Base-by-base conservation (phyloP, 2,113 vertebrate species). In the Peromyscus maniculatus region DNA sequence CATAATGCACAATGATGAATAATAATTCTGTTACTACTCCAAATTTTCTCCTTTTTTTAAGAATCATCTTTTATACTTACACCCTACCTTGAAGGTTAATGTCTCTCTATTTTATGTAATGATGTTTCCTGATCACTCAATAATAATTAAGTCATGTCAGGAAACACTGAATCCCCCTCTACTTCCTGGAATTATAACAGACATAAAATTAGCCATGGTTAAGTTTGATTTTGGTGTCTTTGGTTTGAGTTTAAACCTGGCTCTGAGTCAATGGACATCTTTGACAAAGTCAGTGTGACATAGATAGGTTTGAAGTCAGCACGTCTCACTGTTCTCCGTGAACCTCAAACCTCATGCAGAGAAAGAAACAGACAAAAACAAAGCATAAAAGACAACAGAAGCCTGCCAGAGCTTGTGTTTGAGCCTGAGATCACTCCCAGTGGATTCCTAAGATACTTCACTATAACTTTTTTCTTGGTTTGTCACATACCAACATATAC, bases 371-470 rank as follows among this genome's bases (percentile, higher is more conserved):
- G 55, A 83, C 72, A 96, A 89, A 91, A 91, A 82, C 22, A 71
- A 89, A 94, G 69, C 33, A 96, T 49, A 89, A 95, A 88, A 80
- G 28, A 75, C 83, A 96, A 74, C 43, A 87, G 89, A 94, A 92
- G 55, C 55, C 19, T 75, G 78, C 46, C 57, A 52, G 49, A 77
- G 36, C 36, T 91, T 95, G 67, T 69, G 89, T 90, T 52, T 96
- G 57, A 74, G 11, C 87, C 74, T 79, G 90, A 95, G 93, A 91
- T 93, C 72, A 75, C 21, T 43, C 24, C 72, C 55, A 94, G 21
- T 49, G 69, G 93, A 97, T 98, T 95, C 82, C 89, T 89, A 83
- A 89, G 87, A 93, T 83, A 83, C 52, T 55, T 96, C 43, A 80
- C 64, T 94, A 71, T 33, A 87, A 67, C 46, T 89, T 96, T 52